Evolutionary conservation across 2,797 vertebrate species (phyloP), one percentile per base, ranked within the genome.

Genomic region (Gymnocypris eckloni): DNA sequence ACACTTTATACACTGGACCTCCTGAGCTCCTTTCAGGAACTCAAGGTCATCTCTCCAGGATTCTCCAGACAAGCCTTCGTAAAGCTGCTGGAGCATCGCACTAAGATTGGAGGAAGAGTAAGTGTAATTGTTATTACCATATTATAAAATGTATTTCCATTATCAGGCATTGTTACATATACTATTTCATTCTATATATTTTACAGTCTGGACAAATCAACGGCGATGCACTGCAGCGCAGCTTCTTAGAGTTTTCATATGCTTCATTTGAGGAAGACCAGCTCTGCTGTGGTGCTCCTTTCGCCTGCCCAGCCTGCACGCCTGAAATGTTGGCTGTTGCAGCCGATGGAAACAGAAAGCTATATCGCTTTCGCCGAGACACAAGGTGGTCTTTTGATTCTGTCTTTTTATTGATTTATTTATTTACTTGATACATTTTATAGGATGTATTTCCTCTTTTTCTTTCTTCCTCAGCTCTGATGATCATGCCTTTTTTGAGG

Each of bases 281-380:
- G 37, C 37, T 37, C 3, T 81, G 76, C 77, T 86, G 78, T 64
- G 16, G 77, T 50, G 69, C 84, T 18, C 56, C 79, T 48, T 86
- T 81, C 39, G 67, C 67, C 56, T 79, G 80, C 80, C 45, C 81
- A 52, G 81, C 67, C 70, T 83, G 82, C 28, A 73, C 10, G 6
- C 52, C 71, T 0, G 81, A 83, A 48, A 83, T 83, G 82, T 66
- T 83, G 71, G 54, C 71, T 39, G 71, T 83, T 73, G 76, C 72
- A 50, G 56, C 48, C 2, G 71, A 83, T 76, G 82, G 56, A 4
- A 83, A 83, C 18, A 80, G 39, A 64, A 80, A 66, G 25, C 59
- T 66, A 7, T 28, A 79, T 25, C n/a, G 15, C 41, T 79, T 79
- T 79, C 7, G 15, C 2, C 39, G 39, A 39, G 39, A 39, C 20